Conservation (phyloP, 2,113 vertebrate genomes). For the Xiphophorus hellerii region DNA sequence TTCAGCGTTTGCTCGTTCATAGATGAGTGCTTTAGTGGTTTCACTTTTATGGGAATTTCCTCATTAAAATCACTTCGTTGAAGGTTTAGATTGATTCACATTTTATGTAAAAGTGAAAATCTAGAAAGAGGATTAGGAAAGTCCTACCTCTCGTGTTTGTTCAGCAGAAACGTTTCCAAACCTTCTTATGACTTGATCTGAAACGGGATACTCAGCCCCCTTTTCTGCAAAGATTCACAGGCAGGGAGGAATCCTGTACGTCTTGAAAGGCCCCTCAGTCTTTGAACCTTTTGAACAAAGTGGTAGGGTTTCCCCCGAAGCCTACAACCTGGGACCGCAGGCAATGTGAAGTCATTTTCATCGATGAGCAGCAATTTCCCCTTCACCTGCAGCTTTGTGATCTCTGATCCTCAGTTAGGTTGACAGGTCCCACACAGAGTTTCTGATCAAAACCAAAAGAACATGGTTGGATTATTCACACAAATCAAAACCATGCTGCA, state of each 20-base stretch:
- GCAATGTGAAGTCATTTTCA: conserved; percentile 41
- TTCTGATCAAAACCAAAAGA: conserved; percentile 4
- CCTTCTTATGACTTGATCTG: not conserved
- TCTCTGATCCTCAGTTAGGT: conserved; percentile 17
- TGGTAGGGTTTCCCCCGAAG: conserved; percentile 42
- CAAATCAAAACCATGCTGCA: not conserved
- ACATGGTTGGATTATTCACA: not conserved
- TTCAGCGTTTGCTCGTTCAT: not conserved
- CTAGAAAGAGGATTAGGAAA: conserved; percentile 25
- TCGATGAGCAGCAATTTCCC: conserved; percentile 25
- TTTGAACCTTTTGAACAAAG: conserved; percentile 18
- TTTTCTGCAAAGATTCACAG: conserved; percentile 15
- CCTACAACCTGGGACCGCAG: not conserved
- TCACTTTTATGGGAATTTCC: conserved; percentile 19
- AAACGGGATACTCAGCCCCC: conserved; percentile 18
- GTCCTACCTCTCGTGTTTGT: conserved; percentile 12
- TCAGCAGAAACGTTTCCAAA: conserved; percentile 28
- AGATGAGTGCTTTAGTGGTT: not conserved
- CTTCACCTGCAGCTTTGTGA: conserved; percentile 26
- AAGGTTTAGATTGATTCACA: conserved; percentile 3
- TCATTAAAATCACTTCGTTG: conserved; percentile 10
- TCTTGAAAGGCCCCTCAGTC: conserved; percentile 12
- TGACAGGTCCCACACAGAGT: not conserved
- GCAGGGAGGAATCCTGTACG: conserved; percentile 21
- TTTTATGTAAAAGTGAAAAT: conserved; percentile 23